Conservation (phyloP, 2,113 vertebrate genomes). For the Prolemur simus region DNA sequence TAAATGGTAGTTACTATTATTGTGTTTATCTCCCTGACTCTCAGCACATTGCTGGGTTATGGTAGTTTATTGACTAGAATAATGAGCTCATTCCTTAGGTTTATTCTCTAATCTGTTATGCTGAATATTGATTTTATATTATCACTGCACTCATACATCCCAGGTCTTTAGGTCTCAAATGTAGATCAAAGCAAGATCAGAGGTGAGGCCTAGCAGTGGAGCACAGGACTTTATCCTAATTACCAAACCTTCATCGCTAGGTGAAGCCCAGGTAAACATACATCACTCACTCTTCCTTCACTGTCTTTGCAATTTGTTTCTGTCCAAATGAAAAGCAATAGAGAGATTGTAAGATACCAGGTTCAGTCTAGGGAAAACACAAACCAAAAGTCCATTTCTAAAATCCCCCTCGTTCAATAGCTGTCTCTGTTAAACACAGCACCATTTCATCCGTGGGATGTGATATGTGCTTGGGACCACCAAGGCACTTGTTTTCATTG, state of each 20-base stretch:
- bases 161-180: not conserved
- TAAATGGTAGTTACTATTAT: no score
- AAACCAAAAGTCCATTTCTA: not conserved
- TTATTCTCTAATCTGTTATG: not conserved
- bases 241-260: fast-evolving
- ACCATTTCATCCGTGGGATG: fast-evolving
- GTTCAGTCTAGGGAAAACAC: no score
- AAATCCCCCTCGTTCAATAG: fast-evolving
- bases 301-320: not conserved
- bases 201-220: no score
- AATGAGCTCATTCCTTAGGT: not conserved
- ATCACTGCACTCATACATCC: not conserved
- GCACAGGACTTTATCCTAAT: not conserved
- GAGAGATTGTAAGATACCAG: not conserved
- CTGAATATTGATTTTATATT: not conserved
- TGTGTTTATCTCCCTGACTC: not conserved
- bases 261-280: not conserved
- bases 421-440: fast-evolving
- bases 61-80: no score
- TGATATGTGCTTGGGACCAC: not conserved
- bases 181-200: not conserved
- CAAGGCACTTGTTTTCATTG: fast-evolving
- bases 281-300: not conserved
- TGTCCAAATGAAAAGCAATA: not conserved
- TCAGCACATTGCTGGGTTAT: not conserved